Evolutionary conservation across 92 coral and sea anemone genomes (phyloP), one percentile per base, ranked within the genome.

Genomic region (Ricordea florida): DNA sequence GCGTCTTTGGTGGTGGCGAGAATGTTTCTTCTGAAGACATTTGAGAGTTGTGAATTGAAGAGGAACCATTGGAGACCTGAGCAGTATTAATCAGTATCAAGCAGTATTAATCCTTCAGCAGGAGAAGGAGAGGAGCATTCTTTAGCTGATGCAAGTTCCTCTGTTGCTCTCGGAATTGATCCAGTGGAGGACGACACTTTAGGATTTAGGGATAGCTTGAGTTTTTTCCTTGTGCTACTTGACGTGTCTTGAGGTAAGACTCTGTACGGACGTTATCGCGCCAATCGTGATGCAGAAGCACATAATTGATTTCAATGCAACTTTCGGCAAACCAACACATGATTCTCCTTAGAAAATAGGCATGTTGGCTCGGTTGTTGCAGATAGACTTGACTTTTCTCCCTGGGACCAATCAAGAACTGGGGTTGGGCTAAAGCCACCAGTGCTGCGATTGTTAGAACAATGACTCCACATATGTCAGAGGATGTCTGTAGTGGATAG

Each of bases 311-410:
- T 2, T 63, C 57, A 23, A 76, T 43, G 21, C 55, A 27, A 6
- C 74, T 25, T 29, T 64, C 66, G 14, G 62, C 83, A 65, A 63
- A 76, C 83, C 76, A 65, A 23, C 41, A 72, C 73, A 74, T 74
- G 23, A 74, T 30, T 25, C 56, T 38, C 29, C 42, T 37, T 30
- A 76, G 43, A 28, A 35, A 65, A 36, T 63, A 47, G 7, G 56
- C 10, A 52, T 76, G 57, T 51, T 65, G 74, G 50, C 41, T 62
- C 16, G 83, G 83, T 8, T 11, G 23, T n/a, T 76, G 64, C 5
- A 64, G 66, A 34, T 76, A 64, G 72, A 76, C n/a, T 51, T 17
- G 2, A 1, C 16, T 42, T 64, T 76, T 50, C 30, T 47, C 50
- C 34, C 27, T 11, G 5, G 83, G 64, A 49, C 83, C 73, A 52